Percentiles rank a stretch among this genome's conserved stretches.
These are phyloP conservation scores for Hippocampus kuda DNA, from an alignment of 2,797 vertebrate genomes.

Conservation along the genomic window DNA sequence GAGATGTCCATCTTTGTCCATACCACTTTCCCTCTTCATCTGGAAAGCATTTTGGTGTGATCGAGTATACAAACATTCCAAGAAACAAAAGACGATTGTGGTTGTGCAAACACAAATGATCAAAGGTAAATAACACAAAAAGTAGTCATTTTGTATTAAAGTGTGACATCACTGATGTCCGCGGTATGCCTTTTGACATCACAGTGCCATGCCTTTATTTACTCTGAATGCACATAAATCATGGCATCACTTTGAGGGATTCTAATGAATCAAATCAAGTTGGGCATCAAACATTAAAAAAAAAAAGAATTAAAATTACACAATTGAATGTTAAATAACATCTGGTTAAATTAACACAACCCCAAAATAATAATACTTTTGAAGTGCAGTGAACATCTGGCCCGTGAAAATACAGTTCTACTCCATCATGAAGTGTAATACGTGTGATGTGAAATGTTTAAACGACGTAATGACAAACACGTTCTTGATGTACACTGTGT, in stretches of 20 bases:
- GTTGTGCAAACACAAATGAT: neutral
- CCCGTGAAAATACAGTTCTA: too few relatives aligned
- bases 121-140: neutral
- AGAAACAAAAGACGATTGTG: neutral
- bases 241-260: conserved; percentile 12
- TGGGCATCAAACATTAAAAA: neutral
- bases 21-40: neutral
- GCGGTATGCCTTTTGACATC: neutral
- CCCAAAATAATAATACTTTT: too few relatives aligned
- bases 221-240: conserved; percentile 6
- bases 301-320: too few relatives aligned
- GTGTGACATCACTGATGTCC: neutral
- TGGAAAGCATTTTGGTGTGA: neutral
- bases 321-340: neutral
- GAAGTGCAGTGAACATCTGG: too few relatives aligned
- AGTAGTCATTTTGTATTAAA: neutral
- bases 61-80: neutral
- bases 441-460: too few relatives aligned
- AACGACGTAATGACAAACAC: too few relatives aligned
- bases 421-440: too few relatives aligned
- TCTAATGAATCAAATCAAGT: neutral
- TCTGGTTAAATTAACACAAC: too few relatives aligned
- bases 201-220: neutral
- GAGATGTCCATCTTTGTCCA: neutral
- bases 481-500: too few relatives aligned